Evolutionary conservation across 1,140 invertebrate genomes (phyloP).

Genomic region (Brevipalpus yothersi): DNA sequence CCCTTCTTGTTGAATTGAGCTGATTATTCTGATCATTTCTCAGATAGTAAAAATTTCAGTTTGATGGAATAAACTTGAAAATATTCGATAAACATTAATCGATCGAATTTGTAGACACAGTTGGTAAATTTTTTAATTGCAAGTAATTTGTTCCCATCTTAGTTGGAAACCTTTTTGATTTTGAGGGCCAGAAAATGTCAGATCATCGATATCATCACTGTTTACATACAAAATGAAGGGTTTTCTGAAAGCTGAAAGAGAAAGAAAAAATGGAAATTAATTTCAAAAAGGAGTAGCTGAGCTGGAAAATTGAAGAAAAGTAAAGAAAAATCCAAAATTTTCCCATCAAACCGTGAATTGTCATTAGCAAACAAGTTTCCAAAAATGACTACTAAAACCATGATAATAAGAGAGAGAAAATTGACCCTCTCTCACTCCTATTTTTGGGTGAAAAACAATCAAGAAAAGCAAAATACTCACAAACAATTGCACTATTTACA

Average conservation of each 20-base stretch:
- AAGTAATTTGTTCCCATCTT: constrained; percentile 4
- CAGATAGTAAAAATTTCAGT: too few species aligned
- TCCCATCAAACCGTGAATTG: too few species aligned
- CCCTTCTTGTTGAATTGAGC: too few species aligned
- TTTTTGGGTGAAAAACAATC: not conserved
- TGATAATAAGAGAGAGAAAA: too few species aligned
- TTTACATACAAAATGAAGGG: constrained; percentile 7
- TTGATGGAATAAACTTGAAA: too few species aligned
- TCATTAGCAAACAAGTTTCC: too few species aligned
- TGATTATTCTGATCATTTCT: too few species aligned
- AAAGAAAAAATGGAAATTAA: not conserved
- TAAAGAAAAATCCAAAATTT: too few species aligned
- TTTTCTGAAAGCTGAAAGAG: constrained; percentile 1
- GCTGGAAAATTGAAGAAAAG: not conserved
- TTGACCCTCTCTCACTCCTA: too few species aligned
- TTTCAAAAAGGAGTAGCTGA: not conserved
- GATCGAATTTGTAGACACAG: too few species aligned
- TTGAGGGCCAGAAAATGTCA: not conserved
- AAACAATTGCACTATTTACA: constrained; percentile 5
- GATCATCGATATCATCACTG: not conserved
- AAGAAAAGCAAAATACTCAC: not conserved
- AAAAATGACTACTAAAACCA: too few species aligned
- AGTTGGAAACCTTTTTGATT: constrained; percentile 9
- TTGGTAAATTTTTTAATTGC: not conserved
- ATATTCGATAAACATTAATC: too few species aligned